Evolutionary conservation across 2,113 vertebrate genomes (phyloP).

Genomic region (Spilogale gracilis): DNA sequence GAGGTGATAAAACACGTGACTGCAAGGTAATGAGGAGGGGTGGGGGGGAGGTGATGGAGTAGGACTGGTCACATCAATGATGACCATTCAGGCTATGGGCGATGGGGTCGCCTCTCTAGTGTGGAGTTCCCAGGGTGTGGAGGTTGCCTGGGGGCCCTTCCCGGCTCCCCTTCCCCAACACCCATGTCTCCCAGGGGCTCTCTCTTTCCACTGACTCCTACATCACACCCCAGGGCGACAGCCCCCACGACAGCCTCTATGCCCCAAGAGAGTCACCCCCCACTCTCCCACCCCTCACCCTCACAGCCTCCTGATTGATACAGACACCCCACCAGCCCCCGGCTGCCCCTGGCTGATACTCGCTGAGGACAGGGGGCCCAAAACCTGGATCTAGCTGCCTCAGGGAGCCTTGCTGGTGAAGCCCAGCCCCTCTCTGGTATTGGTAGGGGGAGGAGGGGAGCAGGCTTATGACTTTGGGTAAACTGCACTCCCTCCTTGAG

Average conservation of each 20-base stretch:
- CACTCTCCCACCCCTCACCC: too few relatives aligned
- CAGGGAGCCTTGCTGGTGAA: not conserved
- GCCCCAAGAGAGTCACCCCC: not conserved
- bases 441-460: too few relatives aligned
- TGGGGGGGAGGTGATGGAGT: not conserved
- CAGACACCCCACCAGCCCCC: not conserved
- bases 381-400: not conserved
- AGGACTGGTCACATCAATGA: not conserved
- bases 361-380: not conserved
- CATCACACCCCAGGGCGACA: not conserved
- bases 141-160: not conserved
- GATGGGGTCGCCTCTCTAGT: not conserved
- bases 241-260: not conserved
- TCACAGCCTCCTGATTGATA: not conserved
- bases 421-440: not conserved
- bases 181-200: not conserved
- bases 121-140: not conserved
- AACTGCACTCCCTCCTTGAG: not conserved
- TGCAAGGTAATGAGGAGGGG: not conserved
- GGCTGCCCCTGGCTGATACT: not conserved
- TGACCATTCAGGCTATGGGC: not conserved
- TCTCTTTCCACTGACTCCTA: not conserved
- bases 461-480: not conserved
- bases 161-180: fast-evolving
- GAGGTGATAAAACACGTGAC: not conserved